Percentiles rank a stretch among this genome's conserved stretches.
Conservation (phyloP, 53 echinoderm and acorn worm species). For the Paracentrotus lividus region DNA sequence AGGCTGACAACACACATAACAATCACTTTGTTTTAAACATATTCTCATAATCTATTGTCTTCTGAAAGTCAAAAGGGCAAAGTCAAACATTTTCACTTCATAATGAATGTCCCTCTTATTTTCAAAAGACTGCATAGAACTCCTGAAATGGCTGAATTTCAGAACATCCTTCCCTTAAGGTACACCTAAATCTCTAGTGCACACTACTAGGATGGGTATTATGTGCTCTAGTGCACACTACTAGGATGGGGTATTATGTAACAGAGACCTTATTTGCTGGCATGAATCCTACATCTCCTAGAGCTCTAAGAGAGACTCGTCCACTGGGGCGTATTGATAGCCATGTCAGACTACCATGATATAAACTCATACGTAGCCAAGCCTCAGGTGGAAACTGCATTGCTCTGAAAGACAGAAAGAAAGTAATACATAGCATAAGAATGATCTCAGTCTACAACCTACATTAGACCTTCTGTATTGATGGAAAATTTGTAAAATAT, state of each 20-base stretch:
- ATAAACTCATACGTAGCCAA: slow-evolving; percentile 95
- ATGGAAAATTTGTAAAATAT: too few species aligned
- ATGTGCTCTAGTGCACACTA: too few species aligned
- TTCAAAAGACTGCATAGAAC: neutral
- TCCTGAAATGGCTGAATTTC: neutral
- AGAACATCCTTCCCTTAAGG: neutral
- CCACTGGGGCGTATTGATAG: slow-evolving; percentile 91
- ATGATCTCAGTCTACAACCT: too few species aligned
- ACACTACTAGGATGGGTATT: too few species aligned
- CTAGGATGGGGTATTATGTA: neutral
- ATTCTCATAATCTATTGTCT: neutral
- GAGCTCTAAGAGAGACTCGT: slow-evolving; percentile 80
- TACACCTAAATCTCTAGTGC: too few species aligned
- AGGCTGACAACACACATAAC: neutral
- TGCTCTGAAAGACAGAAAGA: slow-evolving; percentile 76
- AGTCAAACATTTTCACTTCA: neutral
- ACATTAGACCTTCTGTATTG: too few species aligned
- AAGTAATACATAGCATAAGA: too few species aligned
- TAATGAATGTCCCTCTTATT: neutral
- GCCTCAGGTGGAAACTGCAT: slow-evolving; percentile 99
- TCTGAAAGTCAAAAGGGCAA: neutral
- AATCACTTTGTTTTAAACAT: neutral
- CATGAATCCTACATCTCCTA: slow-evolving; percentile 93
- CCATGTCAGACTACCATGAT: slow-evolving; percentile 97
- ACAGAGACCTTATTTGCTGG: slow-evolving; percentile 81